phyloP scores from a whole-genome alignment of 2,888 invertebrate species.

The Phaedon cochleariae region DNA sequence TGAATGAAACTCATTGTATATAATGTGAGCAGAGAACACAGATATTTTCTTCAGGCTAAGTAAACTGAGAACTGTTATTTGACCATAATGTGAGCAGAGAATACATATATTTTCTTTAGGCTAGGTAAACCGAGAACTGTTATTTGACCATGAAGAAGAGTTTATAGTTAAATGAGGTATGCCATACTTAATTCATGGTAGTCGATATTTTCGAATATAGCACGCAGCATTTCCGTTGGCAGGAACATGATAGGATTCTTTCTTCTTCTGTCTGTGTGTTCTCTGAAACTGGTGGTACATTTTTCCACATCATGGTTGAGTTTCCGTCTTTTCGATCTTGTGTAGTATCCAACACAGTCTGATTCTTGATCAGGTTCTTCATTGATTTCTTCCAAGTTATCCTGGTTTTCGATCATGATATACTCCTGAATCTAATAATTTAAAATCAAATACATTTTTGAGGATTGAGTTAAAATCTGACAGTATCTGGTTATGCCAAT shows the following conservation, averaged over 20 bases:
- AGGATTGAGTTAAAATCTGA: slow-evolving; percentile 34
- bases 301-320: slow-evolving; percentile 43
- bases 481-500: slow-evolving; percentile 31
- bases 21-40: too few species aligned
- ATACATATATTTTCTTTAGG: too few species aligned
- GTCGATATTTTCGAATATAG: slow-evolving; percentile 50
- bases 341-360: slow-evolving; percentile 39
- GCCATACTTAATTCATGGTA: slow-evolving; percentile 54
- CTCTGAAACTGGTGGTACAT: slow-evolving; percentile 24
- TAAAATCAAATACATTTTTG: slow-evolving; percentile 29
- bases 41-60: too few species aligned
- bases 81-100: too few species aligned
- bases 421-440: slow-evolving; percentile 13
- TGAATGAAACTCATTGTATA: too few species aligned
- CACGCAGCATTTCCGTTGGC: slow-evolving; percentile 53
- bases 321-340: slow-evolving; percentile 46
- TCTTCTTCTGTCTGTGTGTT: slow-evolving; percentile 36
- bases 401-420: slow-evolving; percentile 25
- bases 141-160: too few species aligned
- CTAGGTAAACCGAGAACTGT: too few species aligned
- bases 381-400: slow-evolving; percentile 46
- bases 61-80: too few species aligned
- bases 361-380: slow-evolving; percentile 44
- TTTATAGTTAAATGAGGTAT: too few species aligned
- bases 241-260: slow-evolving; percentile 53